Percentiles rank a stretch among this genome's conserved stretches.
These are phyloP conservation scores for Mionectes macconnelli DNA, from an alignment of 2,113 vertebrate genomes.

Conservation along the genomic window DNA sequence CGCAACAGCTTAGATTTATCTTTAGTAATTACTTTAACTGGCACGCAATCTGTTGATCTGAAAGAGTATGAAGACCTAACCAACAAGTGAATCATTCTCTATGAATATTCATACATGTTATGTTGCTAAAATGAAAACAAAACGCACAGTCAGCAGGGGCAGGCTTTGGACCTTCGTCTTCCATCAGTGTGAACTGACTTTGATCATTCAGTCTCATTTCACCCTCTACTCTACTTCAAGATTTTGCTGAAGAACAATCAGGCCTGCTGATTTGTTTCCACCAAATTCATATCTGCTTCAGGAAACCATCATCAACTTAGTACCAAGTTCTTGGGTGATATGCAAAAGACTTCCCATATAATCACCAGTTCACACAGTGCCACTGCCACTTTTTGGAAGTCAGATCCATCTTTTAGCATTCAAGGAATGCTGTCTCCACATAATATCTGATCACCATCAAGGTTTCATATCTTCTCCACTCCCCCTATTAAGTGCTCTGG, in stretches of 20 bases:
- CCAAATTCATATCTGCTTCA: not conserved
- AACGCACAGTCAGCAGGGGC: not conserved
- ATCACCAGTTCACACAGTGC: not conserved
- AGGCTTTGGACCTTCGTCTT: not conserved
- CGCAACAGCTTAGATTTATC: not conserved
- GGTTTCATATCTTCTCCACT: not conserved
- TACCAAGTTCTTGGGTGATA: not conserved
- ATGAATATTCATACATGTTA: not conserved
- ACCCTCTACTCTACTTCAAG: not conserved
- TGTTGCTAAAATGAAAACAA: not conserved
- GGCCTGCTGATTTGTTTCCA: not conserved
- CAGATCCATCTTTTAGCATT: not conserved
- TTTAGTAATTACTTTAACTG: not conserved
- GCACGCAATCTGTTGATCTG: not conserved
- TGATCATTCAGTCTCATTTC: not conserved
- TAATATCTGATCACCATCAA: not conserved
- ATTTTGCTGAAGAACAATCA: not conserved
- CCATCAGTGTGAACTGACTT: not conserved
- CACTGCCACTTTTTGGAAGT: not conserved
- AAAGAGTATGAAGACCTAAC: not conserved
- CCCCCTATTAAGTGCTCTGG: not conserved
- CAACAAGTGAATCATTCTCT: not conserved
- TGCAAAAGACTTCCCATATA: not conserved
- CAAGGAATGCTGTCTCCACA: not conserved
- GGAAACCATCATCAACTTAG: not conserved